Evolutionary conservation across 2,888 invertebrate species (phyloP).

Genomic region (Himalopsyche kuldschensis): DNA sequence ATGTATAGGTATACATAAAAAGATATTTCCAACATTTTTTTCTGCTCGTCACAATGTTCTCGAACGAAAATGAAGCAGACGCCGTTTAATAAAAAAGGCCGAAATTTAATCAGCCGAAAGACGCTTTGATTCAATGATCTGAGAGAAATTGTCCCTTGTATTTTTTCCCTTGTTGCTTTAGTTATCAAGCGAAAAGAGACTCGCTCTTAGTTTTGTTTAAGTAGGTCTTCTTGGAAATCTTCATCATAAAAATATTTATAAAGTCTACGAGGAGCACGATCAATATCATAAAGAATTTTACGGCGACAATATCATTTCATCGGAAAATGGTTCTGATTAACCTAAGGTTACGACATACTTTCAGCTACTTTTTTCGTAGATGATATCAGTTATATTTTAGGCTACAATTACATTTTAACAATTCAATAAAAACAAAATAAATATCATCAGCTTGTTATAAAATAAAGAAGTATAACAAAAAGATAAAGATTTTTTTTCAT

Average conservation of each 20-base stretch:
- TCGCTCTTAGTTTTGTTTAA: not conserved
- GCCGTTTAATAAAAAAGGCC: conserved; percentile 24
- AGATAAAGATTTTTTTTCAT: no score
- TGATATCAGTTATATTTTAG: no score
- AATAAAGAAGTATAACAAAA: no score
- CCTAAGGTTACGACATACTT: no score
- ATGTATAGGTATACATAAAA: not conserved
- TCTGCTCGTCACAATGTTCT: not conserved
- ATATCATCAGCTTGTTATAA: no score
- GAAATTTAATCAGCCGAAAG: conserved; percentile 17
- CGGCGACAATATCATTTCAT: no score
- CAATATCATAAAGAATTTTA: no score
- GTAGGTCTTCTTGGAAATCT: conserved; percentile 5
- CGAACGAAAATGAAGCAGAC: conserved; percentile 3
- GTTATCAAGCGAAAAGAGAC: conserved; percentile 2
- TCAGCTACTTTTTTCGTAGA: no score
- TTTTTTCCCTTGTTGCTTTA: conserved; percentile 7
- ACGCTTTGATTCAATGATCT: conserved; percentile 29
- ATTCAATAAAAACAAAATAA: no score
- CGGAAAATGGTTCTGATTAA: no score
- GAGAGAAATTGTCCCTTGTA: conserved; percentile 19
- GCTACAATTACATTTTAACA: no score
- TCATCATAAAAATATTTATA: not conserved
- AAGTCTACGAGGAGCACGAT: not conserved
- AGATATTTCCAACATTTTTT: not conserved